These are phyloP conservation scores for Phycodurus eques DNA, from an alignment of 2,113 vertebrate genomes.

Conservation along the genomic window DNA sequence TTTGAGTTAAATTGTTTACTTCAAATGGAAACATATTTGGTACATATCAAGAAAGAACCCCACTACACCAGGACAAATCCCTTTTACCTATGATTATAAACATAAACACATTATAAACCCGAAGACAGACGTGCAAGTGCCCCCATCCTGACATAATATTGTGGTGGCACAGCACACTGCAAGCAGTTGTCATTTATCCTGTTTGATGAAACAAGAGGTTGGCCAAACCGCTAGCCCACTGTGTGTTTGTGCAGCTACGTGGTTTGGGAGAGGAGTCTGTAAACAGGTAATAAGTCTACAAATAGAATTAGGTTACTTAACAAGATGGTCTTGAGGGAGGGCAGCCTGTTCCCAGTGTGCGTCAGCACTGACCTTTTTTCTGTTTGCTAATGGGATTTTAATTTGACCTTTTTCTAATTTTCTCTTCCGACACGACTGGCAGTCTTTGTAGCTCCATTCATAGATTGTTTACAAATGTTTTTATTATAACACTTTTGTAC, in stretches of 20 bases:
- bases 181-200: conserved; percentile 56
- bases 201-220: conserved; percentile 57
- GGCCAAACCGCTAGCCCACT: conserved; percentile 50
- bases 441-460: background rate
- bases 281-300: conserved; percentile 73
- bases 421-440: conserved; percentile 39
- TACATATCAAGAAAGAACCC: background rate
- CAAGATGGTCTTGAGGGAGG: conserved; percentile 63
- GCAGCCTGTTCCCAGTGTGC: conserved; percentile 55
- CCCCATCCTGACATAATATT: background rate
- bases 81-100: background rate
- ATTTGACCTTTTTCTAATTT: conserved; percentile 65
- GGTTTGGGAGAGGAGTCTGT: conserved; percentile 62
- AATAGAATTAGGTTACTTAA: conserved; percentile 70
- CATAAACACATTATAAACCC: background rate
- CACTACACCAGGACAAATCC: background rate
- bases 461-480: background rate
- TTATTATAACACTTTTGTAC: background rate
- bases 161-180: conserved; percentile 39
- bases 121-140: conserved; percentile 3
- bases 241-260: conserved; percentile 66
- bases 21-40: background rate
- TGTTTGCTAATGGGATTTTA: conserved; percentile 76
- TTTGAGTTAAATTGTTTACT: background rate
- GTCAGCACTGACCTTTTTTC: conserved; percentile 78